phyloP scores from a whole-genome alignment of 2,888 invertebrate genomes.

The Sylvicola fuscatus region DNA sequence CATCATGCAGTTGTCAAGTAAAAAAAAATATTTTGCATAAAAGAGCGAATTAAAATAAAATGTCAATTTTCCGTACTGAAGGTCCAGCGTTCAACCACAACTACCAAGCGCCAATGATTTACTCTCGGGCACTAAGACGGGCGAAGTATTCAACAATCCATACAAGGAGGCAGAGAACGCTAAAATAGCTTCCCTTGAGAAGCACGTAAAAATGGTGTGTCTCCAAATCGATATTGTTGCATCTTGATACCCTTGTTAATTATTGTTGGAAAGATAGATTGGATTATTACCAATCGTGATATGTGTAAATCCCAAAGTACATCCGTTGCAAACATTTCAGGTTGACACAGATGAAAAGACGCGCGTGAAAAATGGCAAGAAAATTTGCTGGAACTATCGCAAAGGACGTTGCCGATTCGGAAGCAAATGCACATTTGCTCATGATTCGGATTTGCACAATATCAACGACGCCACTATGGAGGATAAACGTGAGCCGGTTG shows the following conservation, averaged over 20 bases:
- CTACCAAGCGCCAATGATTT: conserved; percentile 18
- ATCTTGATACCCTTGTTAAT: no score
- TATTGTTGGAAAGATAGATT: no score
- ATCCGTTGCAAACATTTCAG: conserved; percentile 22
- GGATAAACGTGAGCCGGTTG: background rate
- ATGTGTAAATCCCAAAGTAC: conserved; percentile 29
- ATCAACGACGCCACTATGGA: background rate
- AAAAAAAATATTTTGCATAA: no score
- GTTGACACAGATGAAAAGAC: conserved; percentile 46
- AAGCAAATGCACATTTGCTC: conserved; percentile 79
- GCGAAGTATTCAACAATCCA: conserved; percentile 60
- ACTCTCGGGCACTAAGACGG: conserved; percentile 11
- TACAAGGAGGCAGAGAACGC: conserved; percentile 70
- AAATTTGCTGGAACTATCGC: conserved; percentile 83
- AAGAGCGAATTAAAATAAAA: no score
- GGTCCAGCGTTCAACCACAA: conserved; percentile 1
- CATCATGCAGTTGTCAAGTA: no score
- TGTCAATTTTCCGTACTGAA: conserved; percentile 1
- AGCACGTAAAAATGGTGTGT: conserved; percentile 79
- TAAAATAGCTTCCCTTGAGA: conserved; percentile 68
- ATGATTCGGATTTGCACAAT: conserved; percentile 65
- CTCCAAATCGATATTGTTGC: background rate
- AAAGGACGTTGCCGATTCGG: conserved; percentile 82
- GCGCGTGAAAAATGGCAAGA: conserved; percentile 67
- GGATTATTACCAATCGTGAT: no score